Percentiles rank a stretch among this genome's conserved stretches.
Evolutionary conservation across 2,888 invertebrate species (phyloP).

Genomic region (Rotaria sp.): DNA sequence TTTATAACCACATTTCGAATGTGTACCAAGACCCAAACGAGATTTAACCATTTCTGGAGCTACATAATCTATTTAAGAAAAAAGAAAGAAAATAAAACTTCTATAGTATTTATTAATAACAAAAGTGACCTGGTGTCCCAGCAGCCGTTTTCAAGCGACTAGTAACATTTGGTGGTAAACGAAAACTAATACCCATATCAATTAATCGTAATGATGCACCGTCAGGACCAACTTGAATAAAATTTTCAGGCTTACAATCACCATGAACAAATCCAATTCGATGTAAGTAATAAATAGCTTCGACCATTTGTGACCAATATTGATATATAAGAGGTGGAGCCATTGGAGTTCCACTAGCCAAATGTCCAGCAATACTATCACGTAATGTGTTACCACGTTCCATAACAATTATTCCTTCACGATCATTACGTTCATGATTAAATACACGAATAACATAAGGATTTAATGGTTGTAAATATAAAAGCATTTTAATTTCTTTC

Average conservation of each 20-base stretch:
- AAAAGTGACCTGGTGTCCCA: background rate
- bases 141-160: background rate
- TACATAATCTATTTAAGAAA: background rate
- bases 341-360: background rate
- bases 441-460: constrained; percentile 26
- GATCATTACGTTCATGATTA: background rate
- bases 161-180: background rate
- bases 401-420: background rate
- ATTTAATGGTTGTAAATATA: background rate
- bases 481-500: constrained; percentile 6
- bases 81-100: no score
- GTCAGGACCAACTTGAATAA: background rate
- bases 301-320: constrained; percentile 23
- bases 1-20: constrained; percentile 3
- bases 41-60: constrained; percentile 3
- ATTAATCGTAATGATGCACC: background rate
- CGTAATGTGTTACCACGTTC: constrained; percentile 14
- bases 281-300: constrained; percentile 28
- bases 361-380: background rate
- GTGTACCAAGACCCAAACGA: background rate
- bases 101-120: no score
- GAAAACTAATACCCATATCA: constrained; percentile 30
- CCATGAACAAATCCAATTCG: background rate
- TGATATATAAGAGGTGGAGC: background rate
- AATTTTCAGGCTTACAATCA: constrained; percentile 15